These are phyloP conservation scores for Drosophila lowei DNA, from an alignment of 1,140 invertebrate genomes.

Conservation along the genomic window DNA sequence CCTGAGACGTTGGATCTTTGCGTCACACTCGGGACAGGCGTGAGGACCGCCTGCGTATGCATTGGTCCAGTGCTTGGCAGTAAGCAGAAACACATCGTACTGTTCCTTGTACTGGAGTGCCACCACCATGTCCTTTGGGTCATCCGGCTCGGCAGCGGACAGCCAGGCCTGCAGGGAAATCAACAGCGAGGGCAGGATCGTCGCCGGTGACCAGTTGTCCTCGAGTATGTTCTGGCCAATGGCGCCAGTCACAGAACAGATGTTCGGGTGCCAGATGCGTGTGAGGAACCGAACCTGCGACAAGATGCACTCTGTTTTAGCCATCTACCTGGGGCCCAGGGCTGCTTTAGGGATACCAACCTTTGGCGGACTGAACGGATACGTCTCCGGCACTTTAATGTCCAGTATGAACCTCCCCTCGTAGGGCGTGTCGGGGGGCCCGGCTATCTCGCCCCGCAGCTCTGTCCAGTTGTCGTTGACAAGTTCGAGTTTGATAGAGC, in stretches of 20 bases:
- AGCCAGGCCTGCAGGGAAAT: conserved; percentile 96
- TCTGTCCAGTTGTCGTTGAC: conserved; percentile 96
- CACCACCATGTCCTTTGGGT: conserved; percentile 98
- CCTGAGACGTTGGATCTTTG: conserved; percentile 90
- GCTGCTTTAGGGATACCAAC: conserved; percentile 83
- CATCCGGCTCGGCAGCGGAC: conserved; percentile 96
- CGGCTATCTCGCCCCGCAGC: conserved; percentile 94
- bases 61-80: conserved; percentile 97
- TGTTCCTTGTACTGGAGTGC: conserved; percentile 97
- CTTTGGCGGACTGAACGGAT: conserved; percentile 99
- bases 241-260: conserved; percentile 98
- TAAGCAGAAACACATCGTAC: conserved; percentile 92
- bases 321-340: neutral
- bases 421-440: conserved; percentile 98
- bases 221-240: conserved; percentile 99
- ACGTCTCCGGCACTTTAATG: conserved; percentile 99
- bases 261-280: conserved; percentile 99
- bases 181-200: conserved; percentile 98
- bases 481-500: conserved; percentile 95
- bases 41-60: conserved; percentile 96
- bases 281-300: conserved; percentile 94
- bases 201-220: conserved; percentile 99
- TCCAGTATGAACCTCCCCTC: conserved; percentile 97
- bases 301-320: neutral
- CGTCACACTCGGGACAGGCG: conserved; percentile 89